Conservation (phyloP, 2,888 invertebrate genomes). For the Sipha maydis region DNA sequence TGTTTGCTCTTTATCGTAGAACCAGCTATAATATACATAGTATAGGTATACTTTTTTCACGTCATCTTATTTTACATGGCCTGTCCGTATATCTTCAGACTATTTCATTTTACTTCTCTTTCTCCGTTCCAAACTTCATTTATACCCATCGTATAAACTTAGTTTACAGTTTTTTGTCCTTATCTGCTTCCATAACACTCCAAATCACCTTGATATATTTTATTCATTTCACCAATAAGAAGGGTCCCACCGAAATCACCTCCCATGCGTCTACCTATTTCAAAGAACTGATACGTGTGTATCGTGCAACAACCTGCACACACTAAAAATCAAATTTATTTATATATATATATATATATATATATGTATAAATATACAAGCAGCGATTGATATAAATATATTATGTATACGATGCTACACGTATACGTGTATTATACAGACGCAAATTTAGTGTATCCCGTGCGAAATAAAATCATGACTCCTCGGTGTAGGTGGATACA, state of each 20-base stretch:
- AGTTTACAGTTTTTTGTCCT: background rate
- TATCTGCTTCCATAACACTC: background rate
- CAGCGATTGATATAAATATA: background rate
- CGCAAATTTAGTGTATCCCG: background rate
- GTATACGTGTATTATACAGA: background rate
- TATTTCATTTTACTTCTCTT: background rate
- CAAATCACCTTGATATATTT: background rate
- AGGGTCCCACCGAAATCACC: background rate
- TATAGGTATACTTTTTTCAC: background rate
- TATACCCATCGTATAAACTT: background rate
- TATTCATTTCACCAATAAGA: constrained; percentile 21
- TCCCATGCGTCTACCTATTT: background rate
- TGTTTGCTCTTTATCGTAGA: background rate
- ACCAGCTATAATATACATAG: background rate
- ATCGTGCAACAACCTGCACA: background rate
- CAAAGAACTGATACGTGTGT: background rate
- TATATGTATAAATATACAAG: background rate
- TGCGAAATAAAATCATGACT: background rate
- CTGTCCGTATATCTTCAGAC: background rate
- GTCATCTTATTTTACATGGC: background rate
- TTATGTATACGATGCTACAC: background rate
- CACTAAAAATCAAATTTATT: background rate
- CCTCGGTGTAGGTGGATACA: background rate
- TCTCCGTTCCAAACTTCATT: background rate
- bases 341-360: background rate